Base-by-base conservation (phyloP, 2,113 vertebrate species). In the Narcine bancroftii region DNA sequence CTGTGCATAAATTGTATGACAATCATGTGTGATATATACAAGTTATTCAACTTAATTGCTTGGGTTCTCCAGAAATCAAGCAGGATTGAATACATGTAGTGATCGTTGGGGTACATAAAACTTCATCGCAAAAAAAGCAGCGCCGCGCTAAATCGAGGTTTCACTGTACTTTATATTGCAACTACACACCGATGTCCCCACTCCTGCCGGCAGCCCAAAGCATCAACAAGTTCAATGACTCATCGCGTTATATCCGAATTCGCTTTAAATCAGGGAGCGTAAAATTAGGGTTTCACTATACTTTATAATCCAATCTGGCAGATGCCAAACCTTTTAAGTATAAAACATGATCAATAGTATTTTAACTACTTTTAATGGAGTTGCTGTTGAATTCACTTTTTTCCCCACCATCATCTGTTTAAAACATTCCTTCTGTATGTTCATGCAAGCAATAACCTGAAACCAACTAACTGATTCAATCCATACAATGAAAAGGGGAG, bases 51-150 rank as follows among this genome's bases (percentile, higher is more conserved):
- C 60, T 69, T 29, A 24, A n/a, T 83, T 50, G 36, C 63, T 85
- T 47, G 36, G 65, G 33, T 92, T 92, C 76, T 36, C 42, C 9
- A 50, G 45, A 92, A 92, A 92, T 72, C 63, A 69, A 85, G 42
- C 42, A 83, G 36, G 17, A 42, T 81, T 65, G 73, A 53, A 92
- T 42, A 47, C 19, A 65, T 66, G 50, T n/a, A n/a, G n/a, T n/a
- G n/a, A n/a, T n/a, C n/a, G n/a, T n/a, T n/a, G n/a, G n/a, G n/a
- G n/a, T n/a, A n/a, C n/a, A n/a, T n/a, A n/a, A n/a, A n/a, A n/a
- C n/a, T n/a, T n/a, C n/a, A n/a, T n/a, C n/a, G n/a, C n/a, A n/a
- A n/a, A n/a, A n/a, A n/a, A n/a, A n/a, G n/a, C n/a, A n/a, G n/a
- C n/a, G n/a, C n/a, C n/a, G n/a, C n/a, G n/a, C n/a, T n/a, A n/a